Percentiles rank a stretch among this genome's conserved stretches.
Conservation (phyloP, 1,140 invertebrate genomes). For the Globodera ellingtonae region DNA sequence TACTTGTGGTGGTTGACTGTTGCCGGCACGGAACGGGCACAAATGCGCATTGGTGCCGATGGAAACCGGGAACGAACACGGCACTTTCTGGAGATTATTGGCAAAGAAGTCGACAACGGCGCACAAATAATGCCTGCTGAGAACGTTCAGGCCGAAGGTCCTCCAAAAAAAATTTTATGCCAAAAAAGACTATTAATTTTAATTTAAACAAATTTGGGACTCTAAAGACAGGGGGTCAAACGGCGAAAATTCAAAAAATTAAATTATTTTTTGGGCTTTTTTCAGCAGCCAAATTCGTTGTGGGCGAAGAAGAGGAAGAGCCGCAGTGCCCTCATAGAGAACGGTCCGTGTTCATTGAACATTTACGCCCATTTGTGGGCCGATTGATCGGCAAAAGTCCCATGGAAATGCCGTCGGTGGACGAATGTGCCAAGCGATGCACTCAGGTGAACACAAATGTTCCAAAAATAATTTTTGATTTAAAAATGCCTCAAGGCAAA, state of each 20-base stretch:
- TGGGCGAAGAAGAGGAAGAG: neutral
- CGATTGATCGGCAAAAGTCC: neutral
- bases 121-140: too few species aligned
- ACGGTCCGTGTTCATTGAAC: constrained; percentile 5
- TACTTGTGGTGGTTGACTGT: neutral
- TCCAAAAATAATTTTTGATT: too few species aligned
- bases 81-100: too few species aligned
- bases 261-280: too few species aligned
- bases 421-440: constrained; percentile 13
- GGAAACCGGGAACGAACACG: neutral
- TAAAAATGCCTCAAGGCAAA: too few species aligned
- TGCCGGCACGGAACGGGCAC: neutral
- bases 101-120: too few species aligned
- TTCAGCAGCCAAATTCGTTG: neutral
- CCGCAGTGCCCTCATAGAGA: neutral
- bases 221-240: too few species aligned
- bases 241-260: too few species aligned
- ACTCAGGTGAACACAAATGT: neutral
- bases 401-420: neutral
- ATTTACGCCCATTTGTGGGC: constrained; percentile 3
- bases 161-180: too few species aligned
- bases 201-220: too few species aligned
- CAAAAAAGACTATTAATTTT: too few species aligned
- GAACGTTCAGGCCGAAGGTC: too few species aligned
- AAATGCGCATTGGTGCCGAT: neutral